Percentiles rank a stretch among this genome's conserved stretches.
Conservation (phyloP, 2,113 vertebrate genomes). For the Peromyscus leucopus region DNA sequence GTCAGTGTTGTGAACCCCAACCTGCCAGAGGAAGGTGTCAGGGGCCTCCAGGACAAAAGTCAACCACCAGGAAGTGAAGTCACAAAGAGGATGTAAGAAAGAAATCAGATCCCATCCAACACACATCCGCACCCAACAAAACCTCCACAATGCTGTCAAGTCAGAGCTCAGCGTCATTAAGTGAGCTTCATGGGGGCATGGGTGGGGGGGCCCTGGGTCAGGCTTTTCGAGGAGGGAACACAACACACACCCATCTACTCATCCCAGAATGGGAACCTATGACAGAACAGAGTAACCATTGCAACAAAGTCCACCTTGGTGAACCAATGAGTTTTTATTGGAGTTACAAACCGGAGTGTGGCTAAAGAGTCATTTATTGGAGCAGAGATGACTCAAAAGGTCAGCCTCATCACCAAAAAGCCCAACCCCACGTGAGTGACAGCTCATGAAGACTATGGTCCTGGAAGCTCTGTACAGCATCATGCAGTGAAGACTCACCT, state of each 20-base stretch:
- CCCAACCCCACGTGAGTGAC: background rate
- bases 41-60: constrained; percentile 13
- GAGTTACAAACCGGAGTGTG: background rate
- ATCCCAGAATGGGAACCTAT: background rate
- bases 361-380: too few species aligned
- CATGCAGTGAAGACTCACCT: background rate
- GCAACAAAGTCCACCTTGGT: background rate
- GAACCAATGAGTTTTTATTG: background rate
- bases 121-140: background rate
- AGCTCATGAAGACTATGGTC: too few species aligned
- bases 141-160: constrained; percentile 41
- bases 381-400: background rate
- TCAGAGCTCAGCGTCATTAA: constrained; percentile 24
- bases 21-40: background rate
- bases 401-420: background rate
- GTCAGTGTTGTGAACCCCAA: fast-evolving
- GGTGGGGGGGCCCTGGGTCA: fast-evolving
- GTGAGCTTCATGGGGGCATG: background rate
- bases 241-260: background rate
- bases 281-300: background rate
- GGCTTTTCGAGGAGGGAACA: background rate
- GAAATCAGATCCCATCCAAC: background rate
- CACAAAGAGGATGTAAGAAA: background rate
- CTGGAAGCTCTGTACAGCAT: background rate
- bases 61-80: background rate